phyloP scores from a whole-genome alignment of 2,113 vertebrate genomes.

The Grus americana region DNA sequence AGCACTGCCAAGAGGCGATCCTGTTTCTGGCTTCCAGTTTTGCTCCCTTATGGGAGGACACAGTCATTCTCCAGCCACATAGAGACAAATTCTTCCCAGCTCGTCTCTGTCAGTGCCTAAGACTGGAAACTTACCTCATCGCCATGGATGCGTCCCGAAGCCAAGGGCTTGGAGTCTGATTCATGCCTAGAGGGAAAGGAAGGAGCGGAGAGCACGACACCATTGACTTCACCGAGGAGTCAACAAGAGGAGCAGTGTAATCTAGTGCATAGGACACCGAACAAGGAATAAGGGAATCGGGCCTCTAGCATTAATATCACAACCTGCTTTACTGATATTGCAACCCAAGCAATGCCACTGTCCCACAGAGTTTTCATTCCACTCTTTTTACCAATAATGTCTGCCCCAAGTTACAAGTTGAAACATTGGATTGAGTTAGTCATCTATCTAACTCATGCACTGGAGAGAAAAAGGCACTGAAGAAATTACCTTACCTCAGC shows the following conservation, averaged over 20 bases:
- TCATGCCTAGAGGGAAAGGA: neutral
- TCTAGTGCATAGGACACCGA: rapidly evolving
- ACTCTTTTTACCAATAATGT: neutral
- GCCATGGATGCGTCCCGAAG: neutral
- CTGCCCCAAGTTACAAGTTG: neutral
- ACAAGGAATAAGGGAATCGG: neutral
- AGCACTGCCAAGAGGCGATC: neutral
- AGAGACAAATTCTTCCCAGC: constrained; percentile 43
- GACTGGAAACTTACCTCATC: constrained; percentile 58
- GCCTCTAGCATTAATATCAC: neutral
- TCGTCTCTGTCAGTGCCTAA: neutral
- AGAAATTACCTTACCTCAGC: neutral
- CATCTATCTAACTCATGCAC: rapidly evolving
- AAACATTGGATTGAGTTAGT: neutral
- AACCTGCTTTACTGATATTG: neutral
- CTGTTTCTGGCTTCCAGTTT: neutral
- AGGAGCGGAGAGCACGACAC: neutral
- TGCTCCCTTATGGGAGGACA: constrained; percentile 54
- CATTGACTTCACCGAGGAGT: neutral
- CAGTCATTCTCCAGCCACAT: neutral
- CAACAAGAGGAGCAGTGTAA: neutral
- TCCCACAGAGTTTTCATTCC: neutral
- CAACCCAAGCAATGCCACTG: neutral
- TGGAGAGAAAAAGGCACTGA: neutral
- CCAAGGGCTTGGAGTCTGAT: neutral